Conservation (phyloP, 1,140 invertebrate genomes). For the Pissodes strobi region DNA sequence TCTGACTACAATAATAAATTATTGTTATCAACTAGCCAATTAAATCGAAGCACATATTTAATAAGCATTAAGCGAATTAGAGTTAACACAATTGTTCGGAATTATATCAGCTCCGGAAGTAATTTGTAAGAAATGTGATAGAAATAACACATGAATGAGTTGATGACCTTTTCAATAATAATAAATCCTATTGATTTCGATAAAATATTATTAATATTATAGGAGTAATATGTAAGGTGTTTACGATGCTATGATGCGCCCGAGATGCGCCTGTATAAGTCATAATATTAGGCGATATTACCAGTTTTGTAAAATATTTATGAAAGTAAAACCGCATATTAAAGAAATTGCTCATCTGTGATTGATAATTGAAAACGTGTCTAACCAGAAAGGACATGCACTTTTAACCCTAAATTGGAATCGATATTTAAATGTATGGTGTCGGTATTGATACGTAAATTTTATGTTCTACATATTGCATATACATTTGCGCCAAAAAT, state of each 20-base stretch:
- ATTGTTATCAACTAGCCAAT: not conserved
- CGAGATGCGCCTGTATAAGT: not conserved
- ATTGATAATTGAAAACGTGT: too few species aligned
- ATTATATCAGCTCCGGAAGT: slow-evolving; percentile 4
- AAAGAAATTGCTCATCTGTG: too few species aligned
- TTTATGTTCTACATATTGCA: too few species aligned
- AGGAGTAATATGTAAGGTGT: too few species aligned
- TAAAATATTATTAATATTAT: too few species aligned
- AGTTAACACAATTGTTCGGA: not conserved
- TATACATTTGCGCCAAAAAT: too few species aligned
- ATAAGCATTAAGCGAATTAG: not conserved
- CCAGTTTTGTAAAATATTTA: not conserved
- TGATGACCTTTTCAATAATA: slow-evolving; percentile 2
- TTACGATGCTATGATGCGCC: too few species aligned
- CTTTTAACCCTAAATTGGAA: too few species aligned
- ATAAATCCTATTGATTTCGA: not conserved
- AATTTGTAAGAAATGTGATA: not conserved
- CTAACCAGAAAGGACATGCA: too few species aligned
- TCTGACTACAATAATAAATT: too few species aligned
- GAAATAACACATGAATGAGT: slow-evolving; percentile 8
- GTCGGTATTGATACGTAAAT: too few species aligned
- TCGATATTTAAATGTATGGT: too few species aligned
- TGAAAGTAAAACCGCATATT: not conserved
- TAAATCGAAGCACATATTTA: not conserved
- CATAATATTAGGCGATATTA: not conserved